Conservation (phyloP, 1,140 invertebrate species). For the Micrasema longulum region DNA sequence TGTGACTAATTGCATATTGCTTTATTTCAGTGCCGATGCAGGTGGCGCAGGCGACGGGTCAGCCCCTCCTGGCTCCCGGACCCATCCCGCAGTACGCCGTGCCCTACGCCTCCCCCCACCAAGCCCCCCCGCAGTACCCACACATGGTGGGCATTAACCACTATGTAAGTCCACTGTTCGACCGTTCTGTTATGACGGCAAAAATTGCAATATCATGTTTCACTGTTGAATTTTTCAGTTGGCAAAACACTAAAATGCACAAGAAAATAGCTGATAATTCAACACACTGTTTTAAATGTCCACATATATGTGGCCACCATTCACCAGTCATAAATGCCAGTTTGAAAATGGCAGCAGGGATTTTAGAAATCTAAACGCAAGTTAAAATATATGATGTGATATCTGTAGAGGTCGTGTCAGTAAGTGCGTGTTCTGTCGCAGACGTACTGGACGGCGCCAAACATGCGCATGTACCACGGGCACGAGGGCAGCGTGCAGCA, state of each 20-base stretch:
- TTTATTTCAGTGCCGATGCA: conserved; percentile 59
- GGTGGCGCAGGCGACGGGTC: conserved; percentile 81
- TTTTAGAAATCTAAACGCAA: no score
- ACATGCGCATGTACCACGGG: conserved; percentile 62
- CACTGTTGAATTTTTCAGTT: no score
- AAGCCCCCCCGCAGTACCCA: conserved; percentile 61
- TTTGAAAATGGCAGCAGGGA: no score
- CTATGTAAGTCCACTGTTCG: conserved; percentile 38
- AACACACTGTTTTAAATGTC: no score
- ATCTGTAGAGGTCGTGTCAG: no score
- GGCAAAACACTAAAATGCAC: no score
- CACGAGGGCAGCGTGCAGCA: conserved; percentile 55
- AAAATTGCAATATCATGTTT: no score
- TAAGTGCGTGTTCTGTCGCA: no score
- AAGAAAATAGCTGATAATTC: not conserved
- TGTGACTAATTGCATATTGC: not conserved
- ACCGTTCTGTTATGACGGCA: no score
- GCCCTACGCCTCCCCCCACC: conserved; percentile 73
- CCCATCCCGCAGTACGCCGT: conserved; percentile 72
- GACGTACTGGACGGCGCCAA: conserved; percentile 45
- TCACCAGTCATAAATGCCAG: no score
- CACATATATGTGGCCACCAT: no score
- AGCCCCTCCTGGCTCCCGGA: conserved; percentile 82
- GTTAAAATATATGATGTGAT: no score
- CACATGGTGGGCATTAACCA: conserved; percentile 60